Percentiles rank a stretch among this genome's conserved stretches.
These are phyloP conservation scores for Hyphantria cunea DNA, from an alignment of 1,140 invertebrate genomes.

Conservation along the genomic window DNA sequence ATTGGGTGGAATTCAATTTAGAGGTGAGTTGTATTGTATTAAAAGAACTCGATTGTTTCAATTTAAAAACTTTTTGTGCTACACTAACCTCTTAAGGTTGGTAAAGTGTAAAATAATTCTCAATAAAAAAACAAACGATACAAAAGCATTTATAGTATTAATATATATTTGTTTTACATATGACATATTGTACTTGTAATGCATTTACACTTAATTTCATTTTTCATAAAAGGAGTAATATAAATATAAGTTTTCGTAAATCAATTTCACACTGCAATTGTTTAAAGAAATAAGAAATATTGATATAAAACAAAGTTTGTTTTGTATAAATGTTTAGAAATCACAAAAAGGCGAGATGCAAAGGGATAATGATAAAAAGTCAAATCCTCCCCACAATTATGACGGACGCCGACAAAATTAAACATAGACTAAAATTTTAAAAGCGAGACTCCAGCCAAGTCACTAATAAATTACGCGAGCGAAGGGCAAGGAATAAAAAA, in stretches of 20 bases:
- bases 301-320: constrained; percentile 4
- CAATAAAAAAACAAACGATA: no score
- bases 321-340: constrained; percentile 12
- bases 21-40: constrained; percentile 42
- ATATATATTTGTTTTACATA: no score
- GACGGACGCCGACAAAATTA: constrained; percentile 48
- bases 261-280: no score
- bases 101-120: no score
- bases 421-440: constrained; percentile 58
- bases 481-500: constrained; percentile 75
- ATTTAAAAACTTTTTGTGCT: constrained; percentile 27
- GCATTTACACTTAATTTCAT: no score
- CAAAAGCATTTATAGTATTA: no score
- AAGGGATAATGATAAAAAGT: constrained; percentile 29
- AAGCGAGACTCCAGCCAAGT: constrained; percentile 47
- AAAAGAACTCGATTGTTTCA: constrained; percentile 30
- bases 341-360: constrained; percentile 17
- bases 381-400: constrained; percentile 34
- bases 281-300: no score
- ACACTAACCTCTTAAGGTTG: constrained; percentile 3
- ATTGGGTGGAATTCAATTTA: constrained; percentile 58
- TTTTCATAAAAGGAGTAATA: no score
- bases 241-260: no score
- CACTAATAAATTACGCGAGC: constrained; percentile 66
- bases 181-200: no score